Evolutionary conservation across 2,888 invertebrate genomes (phyloP).

Genomic region (Drosophila kuntzei): DNA sequence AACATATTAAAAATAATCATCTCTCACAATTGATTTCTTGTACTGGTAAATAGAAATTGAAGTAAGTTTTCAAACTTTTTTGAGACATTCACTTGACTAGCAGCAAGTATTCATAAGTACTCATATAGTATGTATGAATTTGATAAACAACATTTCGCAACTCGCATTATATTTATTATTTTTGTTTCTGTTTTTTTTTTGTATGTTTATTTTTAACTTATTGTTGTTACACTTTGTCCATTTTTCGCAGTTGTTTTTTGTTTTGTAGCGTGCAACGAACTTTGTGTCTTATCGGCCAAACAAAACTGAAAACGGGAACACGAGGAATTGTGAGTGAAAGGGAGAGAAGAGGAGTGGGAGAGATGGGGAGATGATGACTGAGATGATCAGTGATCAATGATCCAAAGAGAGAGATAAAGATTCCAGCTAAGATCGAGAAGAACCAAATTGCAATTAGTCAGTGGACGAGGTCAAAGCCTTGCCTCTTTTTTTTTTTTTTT

Average conservation of each 20-base stretch:
- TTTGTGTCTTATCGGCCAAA: conserved; percentile 59
- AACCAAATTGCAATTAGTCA: conserved; percentile 43
- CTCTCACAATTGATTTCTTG: too few species aligned
- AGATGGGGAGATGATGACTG: background rate
- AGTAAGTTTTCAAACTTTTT: too few species aligned
- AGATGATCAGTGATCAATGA: conserved; percentile 27
- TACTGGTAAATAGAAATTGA: too few species aligned
- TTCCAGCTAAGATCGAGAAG: conserved; percentile 2
- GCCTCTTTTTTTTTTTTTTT: background rate
- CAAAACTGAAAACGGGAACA: conserved; percentile 30
- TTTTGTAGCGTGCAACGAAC: conserved; percentile 55
- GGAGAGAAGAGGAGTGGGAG: background rate
- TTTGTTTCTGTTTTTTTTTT: conserved; percentile 35
- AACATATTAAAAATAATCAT: too few species aligned
- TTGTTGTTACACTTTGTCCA: conserved; percentile 41
- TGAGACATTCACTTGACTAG: too few species aligned
- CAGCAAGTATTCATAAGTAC: background rate
- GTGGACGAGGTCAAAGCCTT: conserved; percentile 59
- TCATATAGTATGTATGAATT: conserved; percentile 20
- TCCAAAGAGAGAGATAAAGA: conserved; percentile 1
- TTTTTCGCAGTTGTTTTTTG: conserved; percentile 45
- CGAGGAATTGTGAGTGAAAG: background rate
- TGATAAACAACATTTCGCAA: conserved; percentile 50
- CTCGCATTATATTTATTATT: background rate
- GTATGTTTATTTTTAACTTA: conserved; percentile 47